Evolutionary conservation across 2,888 invertebrate genomes (phyloP).

Genomic region (Melolontha melolontha): DNA sequence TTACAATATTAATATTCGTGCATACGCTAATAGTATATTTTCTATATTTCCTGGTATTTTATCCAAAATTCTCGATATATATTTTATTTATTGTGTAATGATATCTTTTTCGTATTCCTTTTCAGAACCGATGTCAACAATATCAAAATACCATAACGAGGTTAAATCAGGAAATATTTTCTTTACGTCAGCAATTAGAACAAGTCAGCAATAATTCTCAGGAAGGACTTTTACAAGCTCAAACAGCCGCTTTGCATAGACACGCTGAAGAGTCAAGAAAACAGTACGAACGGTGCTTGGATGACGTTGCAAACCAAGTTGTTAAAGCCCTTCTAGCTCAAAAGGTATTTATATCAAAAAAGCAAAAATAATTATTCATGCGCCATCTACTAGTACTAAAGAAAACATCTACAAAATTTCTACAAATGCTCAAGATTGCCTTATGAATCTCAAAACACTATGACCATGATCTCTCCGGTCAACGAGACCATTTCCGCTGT

Average conservation of each 20-base stretch:
- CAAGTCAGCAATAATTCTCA: constrained; percentile 67
- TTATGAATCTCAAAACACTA: no score
- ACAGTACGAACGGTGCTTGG: constrained; percentile 83
- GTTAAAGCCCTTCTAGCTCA: constrained; percentile 86
- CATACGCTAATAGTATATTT: no score
- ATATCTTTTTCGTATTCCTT: constrained; percentile 31
- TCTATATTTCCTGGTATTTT: no score
- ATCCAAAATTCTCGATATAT: no score
- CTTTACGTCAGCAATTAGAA: constrained; percentile 72
- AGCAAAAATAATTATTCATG: background rate
- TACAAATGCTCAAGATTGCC: no score
- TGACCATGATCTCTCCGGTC: no score
- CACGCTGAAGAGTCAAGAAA: constrained; percentile 76
- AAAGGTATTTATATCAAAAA: constrained; percentile 70
- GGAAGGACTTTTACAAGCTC: constrained; percentile 70
- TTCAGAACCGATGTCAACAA: constrained; percentile 78
- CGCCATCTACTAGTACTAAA: background rate
- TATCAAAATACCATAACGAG: constrained; percentile 77
- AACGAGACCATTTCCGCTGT: no score
- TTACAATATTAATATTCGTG: no score
- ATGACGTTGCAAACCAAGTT: constrained; percentile 87
- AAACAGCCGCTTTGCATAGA: constrained; percentile 72
- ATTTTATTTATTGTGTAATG: no score
- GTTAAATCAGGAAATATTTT: constrained; percentile 77
- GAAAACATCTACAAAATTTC: no score